Conservation (phyloP, 2,888 invertebrate genomes). For the Leucoptera coffeella region DNA sequence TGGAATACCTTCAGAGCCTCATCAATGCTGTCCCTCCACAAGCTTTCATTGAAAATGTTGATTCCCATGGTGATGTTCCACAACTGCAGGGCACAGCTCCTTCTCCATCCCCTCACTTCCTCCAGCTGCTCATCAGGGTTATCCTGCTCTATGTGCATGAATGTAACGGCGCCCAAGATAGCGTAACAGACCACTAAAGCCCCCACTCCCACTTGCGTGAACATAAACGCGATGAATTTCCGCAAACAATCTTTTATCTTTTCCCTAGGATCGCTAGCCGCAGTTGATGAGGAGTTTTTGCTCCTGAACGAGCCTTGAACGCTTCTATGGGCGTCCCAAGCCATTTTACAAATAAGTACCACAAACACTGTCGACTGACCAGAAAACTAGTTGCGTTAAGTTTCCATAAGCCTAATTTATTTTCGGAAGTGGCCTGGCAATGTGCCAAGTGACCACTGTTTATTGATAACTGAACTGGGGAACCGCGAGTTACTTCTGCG, state of each 20-base stretch:
- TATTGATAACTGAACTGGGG: too few relatives aligned
- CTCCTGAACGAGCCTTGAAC: slow-evolving; percentile 59
- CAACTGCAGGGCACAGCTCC: slow-evolving; percentile 55
- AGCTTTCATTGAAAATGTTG: slow-evolving; percentile 63
- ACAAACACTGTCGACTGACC: too few relatives aligned
- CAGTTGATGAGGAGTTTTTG: slow-evolving; percentile 61
- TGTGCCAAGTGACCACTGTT: too few relatives aligned
- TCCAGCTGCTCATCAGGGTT: slow-evolving; percentile 42
- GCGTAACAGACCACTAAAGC: slow-evolving; percentile 83
- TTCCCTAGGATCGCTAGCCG: slow-evolving; percentile 62
- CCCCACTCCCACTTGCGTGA: slow-evolving; percentile 86
- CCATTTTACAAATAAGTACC: too few relatives aligned
- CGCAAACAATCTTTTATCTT: slow-evolving; percentile 80
- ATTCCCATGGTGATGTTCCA: slow-evolving; percentile 63
- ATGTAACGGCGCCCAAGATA: slow-evolving; percentile 76
- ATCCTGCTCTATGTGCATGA: slow-evolving; percentile 70
- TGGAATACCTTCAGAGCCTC: slow-evolving; percentile 61
- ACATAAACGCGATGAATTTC: slow-evolving; percentile 85
- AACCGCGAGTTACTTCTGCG: too few relatives aligned
- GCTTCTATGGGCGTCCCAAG: too few relatives aligned
- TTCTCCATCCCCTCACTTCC: slow-evolving; percentile 44
- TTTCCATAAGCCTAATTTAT: too few relatives aligned
- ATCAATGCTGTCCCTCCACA: slow-evolving; percentile 58
- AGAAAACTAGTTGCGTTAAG: too few relatives aligned
- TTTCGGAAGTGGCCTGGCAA: too few relatives aligned